Conservation (phyloP, 2,113 vertebrate genomes). For the Cairina moschata region DNA sequence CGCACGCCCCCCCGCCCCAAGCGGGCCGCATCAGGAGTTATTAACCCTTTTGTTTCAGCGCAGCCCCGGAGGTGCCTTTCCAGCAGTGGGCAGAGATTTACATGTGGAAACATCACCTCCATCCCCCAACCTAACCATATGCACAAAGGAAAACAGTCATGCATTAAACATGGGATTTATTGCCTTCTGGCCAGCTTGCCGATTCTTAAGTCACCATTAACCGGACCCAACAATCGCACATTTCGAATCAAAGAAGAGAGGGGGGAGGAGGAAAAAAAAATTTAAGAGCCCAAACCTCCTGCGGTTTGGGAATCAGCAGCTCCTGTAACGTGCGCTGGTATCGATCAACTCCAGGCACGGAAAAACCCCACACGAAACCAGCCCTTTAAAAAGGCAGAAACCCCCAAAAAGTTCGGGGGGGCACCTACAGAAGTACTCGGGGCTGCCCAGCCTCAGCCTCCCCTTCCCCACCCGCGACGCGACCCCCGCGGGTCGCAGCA, state of each 20-base stretch:
- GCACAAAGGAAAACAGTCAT: conserved; percentile 95
- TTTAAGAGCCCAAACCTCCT: background rate
- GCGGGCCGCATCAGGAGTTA: conserved; percentile 64
- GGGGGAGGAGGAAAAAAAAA: background rate
- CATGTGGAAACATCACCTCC: conserved; percentile 79
- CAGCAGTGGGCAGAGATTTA: conserved; percentile 71
- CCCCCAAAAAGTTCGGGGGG: background rate
- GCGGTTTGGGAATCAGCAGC: background rate
- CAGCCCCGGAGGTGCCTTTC: conserved; percentile 58
- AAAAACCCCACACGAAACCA: background rate
- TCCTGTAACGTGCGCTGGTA: background rate
- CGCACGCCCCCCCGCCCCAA: conserved; percentile 45
- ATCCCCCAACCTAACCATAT: conserved; percentile 81
- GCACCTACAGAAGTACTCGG: accelerated
- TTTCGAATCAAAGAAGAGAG: conserved; percentile 54
- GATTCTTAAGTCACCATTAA: conserved; percentile 78
- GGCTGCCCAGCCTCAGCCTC: too few relatives aligned
- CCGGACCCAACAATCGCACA: conserved; percentile 71
- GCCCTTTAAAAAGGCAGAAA: background rate
- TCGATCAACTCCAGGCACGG: background rate
- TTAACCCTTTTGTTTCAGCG: conserved; percentile 84
- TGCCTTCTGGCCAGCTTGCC: conserved; percentile 86
- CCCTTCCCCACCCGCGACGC: background rate
- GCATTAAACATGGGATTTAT: conserved; percentile 93
- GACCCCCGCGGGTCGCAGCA: background rate